These are phyloP conservation scores for Sipha flava DNA, from an alignment of 1,140 invertebrate species.

Conservation along the genomic window DNA sequence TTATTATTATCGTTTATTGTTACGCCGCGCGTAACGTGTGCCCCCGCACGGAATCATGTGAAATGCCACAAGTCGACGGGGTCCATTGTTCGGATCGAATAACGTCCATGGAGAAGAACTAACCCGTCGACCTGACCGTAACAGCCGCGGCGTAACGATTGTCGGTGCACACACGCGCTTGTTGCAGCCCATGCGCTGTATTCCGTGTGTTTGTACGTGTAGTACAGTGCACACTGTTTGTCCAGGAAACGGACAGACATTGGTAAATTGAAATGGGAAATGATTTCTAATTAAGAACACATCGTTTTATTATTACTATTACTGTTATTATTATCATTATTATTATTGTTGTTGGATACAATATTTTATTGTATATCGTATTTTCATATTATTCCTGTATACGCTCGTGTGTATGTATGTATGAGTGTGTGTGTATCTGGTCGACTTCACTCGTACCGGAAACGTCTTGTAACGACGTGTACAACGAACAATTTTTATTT, in stretches of 20 bases:
- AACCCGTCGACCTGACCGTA: not conserved
- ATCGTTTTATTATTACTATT: conserved; percentile 27
- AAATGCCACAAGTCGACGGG: not conserved
- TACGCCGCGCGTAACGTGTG: not conserved
- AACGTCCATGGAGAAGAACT: conserved; percentile 12
- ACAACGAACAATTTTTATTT: conserved; percentile 24
- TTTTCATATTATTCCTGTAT: not conserved
- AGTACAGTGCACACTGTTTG: not conserved
- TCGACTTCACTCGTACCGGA: conserved; percentile 31
- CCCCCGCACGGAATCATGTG: no score
- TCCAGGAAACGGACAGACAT: conserved; percentile 30
- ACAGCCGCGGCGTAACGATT: not conserved
- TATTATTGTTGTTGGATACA: not conserved
- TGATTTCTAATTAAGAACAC: conserved; percentile 32
- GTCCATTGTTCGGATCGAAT: conserved; percentile 13
- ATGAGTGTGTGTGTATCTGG: not conserved
- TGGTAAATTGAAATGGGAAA: conserved; percentile 33
- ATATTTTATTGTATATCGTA: not conserved
- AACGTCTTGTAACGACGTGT: conserved; percentile 29
- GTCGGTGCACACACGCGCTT: not conserved
- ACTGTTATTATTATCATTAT: not conserved
- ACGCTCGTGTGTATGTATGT: not conserved
- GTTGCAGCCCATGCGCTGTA: not conserved
- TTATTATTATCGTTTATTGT: not conserved
- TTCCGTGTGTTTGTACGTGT: not conserved